Conservation (phyloP, 2,888 invertebrate genomes). For the Biston betularia region DNA sequence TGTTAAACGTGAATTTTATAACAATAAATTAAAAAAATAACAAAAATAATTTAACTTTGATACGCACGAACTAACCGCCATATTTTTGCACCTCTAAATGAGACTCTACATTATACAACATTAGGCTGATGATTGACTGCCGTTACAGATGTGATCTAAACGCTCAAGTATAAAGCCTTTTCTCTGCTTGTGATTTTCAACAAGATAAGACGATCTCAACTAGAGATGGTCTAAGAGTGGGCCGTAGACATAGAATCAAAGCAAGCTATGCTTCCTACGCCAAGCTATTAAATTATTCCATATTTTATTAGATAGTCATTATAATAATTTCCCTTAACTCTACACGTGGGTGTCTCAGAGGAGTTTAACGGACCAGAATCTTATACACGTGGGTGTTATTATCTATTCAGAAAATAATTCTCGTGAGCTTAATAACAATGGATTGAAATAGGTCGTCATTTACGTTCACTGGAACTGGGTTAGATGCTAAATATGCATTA, state of each 20-base stretch:
- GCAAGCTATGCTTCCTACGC: background rate
- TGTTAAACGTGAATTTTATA: too few species aligned
- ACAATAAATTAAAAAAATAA: too few species aligned
- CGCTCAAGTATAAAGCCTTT: too few species aligned
- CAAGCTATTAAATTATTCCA: background rate
- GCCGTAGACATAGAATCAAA: background rate
- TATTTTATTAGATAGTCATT: background rate
- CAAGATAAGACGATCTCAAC: too few species aligned
- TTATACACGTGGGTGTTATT: slow-evolving; percentile 5
- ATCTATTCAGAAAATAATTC: slow-evolving; percentile 10
- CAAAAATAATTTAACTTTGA: too few species aligned
- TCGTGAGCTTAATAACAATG: slow-evolving; percentile 1
- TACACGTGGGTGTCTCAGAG: slow-evolving; percentile 3
- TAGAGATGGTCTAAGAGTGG: too few species aligned
- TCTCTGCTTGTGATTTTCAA: too few species aligned
- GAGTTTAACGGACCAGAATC: background rate
- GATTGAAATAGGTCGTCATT: slow-evolving; percentile 1
- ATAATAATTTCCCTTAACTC: slow-evolving; percentile 1
- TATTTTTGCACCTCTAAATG: too few species aligned
- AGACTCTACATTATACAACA: too few species aligned
- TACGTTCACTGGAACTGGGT: background rate
- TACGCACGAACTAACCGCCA: too few species aligned
- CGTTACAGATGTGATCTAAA: too few species aligned
- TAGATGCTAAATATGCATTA: background rate
- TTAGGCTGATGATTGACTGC: too few species aligned